Conservation (phyloP, 2,888 invertebrate genomes). For the Criorhina ranunculi region DNA sequence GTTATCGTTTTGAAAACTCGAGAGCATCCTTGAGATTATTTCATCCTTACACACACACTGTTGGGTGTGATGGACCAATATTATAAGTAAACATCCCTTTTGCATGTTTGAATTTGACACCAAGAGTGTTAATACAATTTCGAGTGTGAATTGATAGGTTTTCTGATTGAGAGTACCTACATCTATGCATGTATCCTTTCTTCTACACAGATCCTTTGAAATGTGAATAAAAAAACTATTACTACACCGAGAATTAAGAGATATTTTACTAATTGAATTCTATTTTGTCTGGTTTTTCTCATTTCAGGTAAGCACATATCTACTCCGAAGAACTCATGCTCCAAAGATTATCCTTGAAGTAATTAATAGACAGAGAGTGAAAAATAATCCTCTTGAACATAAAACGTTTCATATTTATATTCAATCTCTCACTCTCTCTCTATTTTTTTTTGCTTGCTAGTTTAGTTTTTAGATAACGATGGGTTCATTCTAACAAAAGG, state of each 20-base stretch:
- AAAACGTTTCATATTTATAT: slow-evolving; percentile 45
- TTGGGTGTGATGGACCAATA: slow-evolving; percentile 32
- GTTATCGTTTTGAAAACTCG: slow-evolving; percentile 67
- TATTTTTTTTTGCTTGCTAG: slow-evolving; percentile 17
- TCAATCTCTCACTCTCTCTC: not conserved
- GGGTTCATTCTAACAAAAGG: slow-evolving; percentile 53
- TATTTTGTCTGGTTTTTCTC: slow-evolving; percentile 42
- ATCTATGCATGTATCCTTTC: slow-evolving; percentile 8
- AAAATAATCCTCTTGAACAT: slow-evolving; percentile 60
- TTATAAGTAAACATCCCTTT: slow-evolving; percentile 50
- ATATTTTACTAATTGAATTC: slow-evolving; percentile 64
- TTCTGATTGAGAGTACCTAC: slow-evolving; percentile 54
- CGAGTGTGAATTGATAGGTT: slow-evolving; percentile 71
- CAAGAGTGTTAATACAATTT: slow-evolving; percentile 74
- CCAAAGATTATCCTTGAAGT: slow-evolving; percentile 48
- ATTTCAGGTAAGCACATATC: slow-evolving; percentile 63
- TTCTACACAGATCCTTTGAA: slow-evolving; percentile 75
- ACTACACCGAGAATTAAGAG: slow-evolving; percentile 28
- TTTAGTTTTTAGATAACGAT: slow-evolving; percentile 40
- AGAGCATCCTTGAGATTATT: slow-evolving; percentile 60
- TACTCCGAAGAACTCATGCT: slow-evolving; percentile 5
- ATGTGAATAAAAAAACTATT: slow-evolving; percentile 64
- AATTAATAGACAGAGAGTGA: slow-evolving; percentile 51
- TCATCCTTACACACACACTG: slow-evolving; percentile 29
- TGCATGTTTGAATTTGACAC: slow-evolving; percentile 75